Percentiles rank a stretch among this genome's conserved stretches.
Conservation (phyloP, 2,797 vertebrate genomes). For the Squalus acanthias region DNA sequence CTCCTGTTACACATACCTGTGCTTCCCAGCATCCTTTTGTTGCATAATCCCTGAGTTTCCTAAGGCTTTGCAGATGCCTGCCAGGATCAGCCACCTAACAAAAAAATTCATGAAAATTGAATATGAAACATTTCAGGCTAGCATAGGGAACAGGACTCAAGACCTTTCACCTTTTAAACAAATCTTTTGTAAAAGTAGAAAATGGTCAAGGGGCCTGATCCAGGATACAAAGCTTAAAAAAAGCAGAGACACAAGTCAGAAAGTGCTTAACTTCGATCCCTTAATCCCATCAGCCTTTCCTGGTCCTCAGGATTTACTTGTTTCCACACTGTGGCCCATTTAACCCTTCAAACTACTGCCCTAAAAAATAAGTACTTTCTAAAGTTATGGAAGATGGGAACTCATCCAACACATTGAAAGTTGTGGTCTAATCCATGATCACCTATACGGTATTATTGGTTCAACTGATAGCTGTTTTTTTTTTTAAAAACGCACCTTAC, state of each 20-base stretch:
- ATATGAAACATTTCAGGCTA: background rate
- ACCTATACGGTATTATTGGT: background rate
- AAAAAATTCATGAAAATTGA: background rate
- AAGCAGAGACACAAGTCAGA: background rate
- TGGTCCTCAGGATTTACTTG: too few species aligned
- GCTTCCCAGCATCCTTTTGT: slow-evolving; percentile 94
- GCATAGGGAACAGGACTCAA: background rate
- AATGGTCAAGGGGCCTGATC: background rate
- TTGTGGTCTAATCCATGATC: background rate
- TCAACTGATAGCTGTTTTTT: background rate
- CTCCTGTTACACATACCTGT: slow-evolving; percentile 71
- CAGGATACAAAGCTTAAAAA: background rate
- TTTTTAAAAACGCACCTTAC: background rate
- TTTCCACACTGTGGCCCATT: background rate
- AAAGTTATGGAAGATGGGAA: background rate
- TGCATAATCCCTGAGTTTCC: slow-evolving; percentile 87
- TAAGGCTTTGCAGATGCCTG: slow-evolving; percentile 81
- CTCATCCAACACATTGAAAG: background rate
- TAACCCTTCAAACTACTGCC: background rate
- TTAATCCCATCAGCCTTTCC: background rate
- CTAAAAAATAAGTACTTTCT: background rate
- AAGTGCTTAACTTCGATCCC: background rate
- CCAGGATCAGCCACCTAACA: slow-evolving; percentile 80
- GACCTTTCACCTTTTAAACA: background rate
- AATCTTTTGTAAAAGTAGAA: background rate